Conservation (phyloP, 2,113 vertebrate genomes). For the Corynorhinus townsendii region DNA sequence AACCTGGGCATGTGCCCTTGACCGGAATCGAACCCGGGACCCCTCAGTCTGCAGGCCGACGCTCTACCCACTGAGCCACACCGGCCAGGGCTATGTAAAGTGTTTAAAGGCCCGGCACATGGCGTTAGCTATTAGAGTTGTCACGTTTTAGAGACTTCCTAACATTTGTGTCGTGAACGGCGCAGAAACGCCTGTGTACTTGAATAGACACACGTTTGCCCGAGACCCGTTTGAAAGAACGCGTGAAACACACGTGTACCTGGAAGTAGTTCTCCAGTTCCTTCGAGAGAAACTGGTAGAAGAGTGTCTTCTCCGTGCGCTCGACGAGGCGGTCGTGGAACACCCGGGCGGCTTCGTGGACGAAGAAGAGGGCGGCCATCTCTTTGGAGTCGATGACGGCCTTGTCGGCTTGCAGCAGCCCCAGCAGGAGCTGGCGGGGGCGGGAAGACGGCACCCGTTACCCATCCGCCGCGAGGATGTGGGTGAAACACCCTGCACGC, state of each 20-base stretch:
- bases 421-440: constrained; percentile 73
- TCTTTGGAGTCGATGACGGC: constrained; percentile 69
- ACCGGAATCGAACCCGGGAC: too few species aligned
- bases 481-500: neutral
- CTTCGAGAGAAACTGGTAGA: constrained; percentile 71
- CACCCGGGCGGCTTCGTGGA: constrained; percentile 76
- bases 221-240: neutral
- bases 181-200: neutral
- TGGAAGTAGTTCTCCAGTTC: constrained; percentile 73
- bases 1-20: too few species aligned
- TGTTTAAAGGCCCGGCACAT: neutral
- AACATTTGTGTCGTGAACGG: neutral
- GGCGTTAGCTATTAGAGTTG: neutral
- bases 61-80: too few species aligned
- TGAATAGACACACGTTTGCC: neutral
- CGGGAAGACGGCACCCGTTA: neutral
- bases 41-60: too few species aligned
- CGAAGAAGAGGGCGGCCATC: constrained; percentile 65
- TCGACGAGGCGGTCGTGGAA: constrained; percentile 79
- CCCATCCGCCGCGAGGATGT: too few species aligned
- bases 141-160: neutral
- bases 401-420: constrained; percentile 75
- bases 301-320: constrained; percentile 57
- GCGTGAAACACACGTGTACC: constrained; percentile 38
- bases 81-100: too few species aligned